Base-by-base conservation (phyloP, 2,888 invertebrate species). In the Synergus gifuensis region DNA sequence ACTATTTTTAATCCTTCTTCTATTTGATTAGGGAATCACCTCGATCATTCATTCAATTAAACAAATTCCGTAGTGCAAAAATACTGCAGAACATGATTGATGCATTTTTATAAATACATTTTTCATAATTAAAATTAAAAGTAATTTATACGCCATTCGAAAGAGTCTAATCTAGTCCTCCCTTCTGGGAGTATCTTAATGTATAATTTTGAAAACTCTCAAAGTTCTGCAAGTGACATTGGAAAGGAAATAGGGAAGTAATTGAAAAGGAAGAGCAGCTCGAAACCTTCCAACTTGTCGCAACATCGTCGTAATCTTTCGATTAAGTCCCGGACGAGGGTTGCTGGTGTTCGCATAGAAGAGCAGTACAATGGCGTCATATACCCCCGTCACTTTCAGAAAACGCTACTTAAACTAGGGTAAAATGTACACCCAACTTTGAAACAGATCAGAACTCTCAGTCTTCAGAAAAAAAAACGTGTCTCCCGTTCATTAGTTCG, bases 271-370 rank as follows among this genome's bases (percentile, higher is more conserved):
- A 67, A 42, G 78, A 64, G 40, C 44, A 60, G 42, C 76, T 76
- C 49, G 78, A 76, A 44, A 76, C 63, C 63, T 28, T 76, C 76
- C 42, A 76, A 78, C 64, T 62, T 78, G 64, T 49, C 78, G 54
- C 54, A 54, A 63, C 76, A 78, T 64, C 62, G 63, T 62, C 16
- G 63, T 76, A 78, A 78, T 78, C 78, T 78, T 78, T 64, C 64
- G 60, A 60, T 76, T 78, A 76, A 78, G 67, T 46, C 44, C 44
- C 67, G 46, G 60, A 22, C 22, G 60, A 60, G 60, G 60, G 60
- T 60, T 60, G 12, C 60, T 60, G 60, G 60, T 60, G 60, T 60
- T 60, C 60, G 60, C 60, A 22, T 60, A 60, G 22, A 69, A 44
- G 46, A 69, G 46, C 16, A 22, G 22, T 36, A 69, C 69, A 69